phyloP scores from a whole-genome alignment of 2,888 invertebrate species.

The Pristionchus exspectatus region DNA sequence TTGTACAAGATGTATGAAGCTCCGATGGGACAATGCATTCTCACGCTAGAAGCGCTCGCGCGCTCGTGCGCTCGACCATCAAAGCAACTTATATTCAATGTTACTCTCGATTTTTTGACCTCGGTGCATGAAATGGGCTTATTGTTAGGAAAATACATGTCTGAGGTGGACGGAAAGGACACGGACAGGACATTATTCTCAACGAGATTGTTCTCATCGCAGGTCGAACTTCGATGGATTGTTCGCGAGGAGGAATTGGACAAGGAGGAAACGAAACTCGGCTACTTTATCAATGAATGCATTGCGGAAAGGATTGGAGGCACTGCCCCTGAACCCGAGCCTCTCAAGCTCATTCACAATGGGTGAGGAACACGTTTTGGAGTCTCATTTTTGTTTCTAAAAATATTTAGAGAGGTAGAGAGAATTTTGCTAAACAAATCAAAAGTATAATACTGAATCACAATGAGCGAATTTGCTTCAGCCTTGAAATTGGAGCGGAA shows the following conservation, averaged over 20 bases:
- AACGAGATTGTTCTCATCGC: no score
- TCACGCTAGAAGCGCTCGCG: background rate
- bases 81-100: background rate
- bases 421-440: no score
- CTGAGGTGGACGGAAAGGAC: no score
- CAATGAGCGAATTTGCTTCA: no score
- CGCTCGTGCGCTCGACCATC: no score
- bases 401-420: background rate
- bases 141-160: no score
- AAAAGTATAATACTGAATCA: no score
- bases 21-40: background rate
- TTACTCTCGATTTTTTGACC: no score
- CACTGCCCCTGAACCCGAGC: slow-evolving; percentile 72
- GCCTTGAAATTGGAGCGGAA: no score
- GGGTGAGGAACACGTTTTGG: slow-evolving; percentile 66
- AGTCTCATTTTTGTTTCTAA: no score
- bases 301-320: slow-evolving; percentile 77
- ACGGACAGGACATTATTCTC: no score
- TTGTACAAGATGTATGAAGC: background rate
- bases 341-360: slow-evolving; percentile 73
- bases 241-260: slow-evolving; percentile 7
- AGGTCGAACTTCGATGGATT: slow-evolving; percentile 52
- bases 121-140: no score
- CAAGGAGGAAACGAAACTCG: slow-evolving; percentile 59
- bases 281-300: slow-evolving; percentile 77